These are phyloP conservation scores for Platygyra sinensis DNA, from an alignment of 64 coral and sea anemone genomes.

Conservation along the genomic window DNA sequence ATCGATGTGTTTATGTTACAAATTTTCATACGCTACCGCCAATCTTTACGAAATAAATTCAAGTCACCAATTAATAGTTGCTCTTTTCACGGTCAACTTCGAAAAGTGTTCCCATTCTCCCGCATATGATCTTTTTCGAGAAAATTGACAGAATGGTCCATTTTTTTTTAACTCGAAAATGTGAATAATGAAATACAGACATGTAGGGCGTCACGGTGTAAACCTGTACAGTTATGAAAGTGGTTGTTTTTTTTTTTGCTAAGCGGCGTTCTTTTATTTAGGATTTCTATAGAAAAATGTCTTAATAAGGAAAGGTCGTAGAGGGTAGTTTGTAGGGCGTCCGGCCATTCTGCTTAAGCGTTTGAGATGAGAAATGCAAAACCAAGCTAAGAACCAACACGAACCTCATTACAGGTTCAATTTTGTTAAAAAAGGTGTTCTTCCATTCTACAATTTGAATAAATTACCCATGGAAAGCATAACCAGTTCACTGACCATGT, in stretches of 20 bases:
- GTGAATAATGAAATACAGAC: background rate
- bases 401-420: too few species aligned
- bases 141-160: background rate
- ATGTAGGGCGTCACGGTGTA: background rate
- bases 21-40: conserved; percentile 6
- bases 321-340: too few species aligned
- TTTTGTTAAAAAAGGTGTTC: background rate
- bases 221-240: background rate
- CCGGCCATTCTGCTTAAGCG: too few species aligned
- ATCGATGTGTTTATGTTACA: conserved; percentile 9
- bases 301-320: background rate
- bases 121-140: background rate
- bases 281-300: background rate
- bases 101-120: background rate
- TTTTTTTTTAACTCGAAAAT: background rate
- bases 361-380: too few species aligned
- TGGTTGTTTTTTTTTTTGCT: background rate
- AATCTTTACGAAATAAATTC: conserved; percentile 20
- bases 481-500: background rate
- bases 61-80: conserved; percentile 10
- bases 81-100: background rate
- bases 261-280: background rate
- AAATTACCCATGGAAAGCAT: background rate
- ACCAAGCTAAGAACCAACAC: too few species aligned
- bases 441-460: background rate